Conservation (phyloP, 92 coral and sea anemone genomes). For the Plumapathes pennacea region DNA sequence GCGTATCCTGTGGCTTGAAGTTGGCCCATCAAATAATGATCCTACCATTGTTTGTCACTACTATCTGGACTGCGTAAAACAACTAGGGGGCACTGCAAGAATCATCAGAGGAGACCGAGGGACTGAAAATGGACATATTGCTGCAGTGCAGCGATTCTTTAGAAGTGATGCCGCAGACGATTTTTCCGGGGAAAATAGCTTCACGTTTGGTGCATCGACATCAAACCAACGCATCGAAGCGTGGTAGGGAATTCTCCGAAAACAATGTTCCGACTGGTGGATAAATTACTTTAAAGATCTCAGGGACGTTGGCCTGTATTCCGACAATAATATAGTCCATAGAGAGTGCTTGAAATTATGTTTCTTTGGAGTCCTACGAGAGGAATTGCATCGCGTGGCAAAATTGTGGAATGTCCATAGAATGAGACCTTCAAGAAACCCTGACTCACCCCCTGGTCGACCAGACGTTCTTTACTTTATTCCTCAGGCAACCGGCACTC, state of each 20-base stretch:
- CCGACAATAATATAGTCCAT: slow-evolving; percentile 11
- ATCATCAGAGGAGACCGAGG: slow-evolving; percentile 20
- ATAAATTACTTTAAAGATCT: slow-evolving; percentile 11
- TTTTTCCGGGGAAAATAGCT: slow-evolving; percentile 30
- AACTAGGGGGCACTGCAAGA: slow-evolving; percentile 5
- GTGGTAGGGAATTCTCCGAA: slow-evolving; percentile 29
- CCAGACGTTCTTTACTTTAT: too few species aligned
- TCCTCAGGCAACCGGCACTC: too few species aligned
- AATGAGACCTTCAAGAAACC: slow-evolving; percentile 10
- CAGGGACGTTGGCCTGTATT: slow-evolving; percentile 23
- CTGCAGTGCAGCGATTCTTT: slow-evolving; percentile 41
- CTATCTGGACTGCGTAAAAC: slow-evolving; percentile 17
- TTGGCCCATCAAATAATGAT: slow-evolving; percentile 5
- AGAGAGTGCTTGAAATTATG: slow-evolving; percentile 22
- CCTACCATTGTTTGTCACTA: slow-evolving; percentile 2
- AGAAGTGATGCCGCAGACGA: slow-evolving; percentile 18
- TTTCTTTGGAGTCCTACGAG: slow-evolving; percentile 13
- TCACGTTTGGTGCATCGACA: slow-evolving; percentile 29
- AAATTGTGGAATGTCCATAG: slow-evolving; percentile 21
- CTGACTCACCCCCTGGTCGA: too few species aligned
- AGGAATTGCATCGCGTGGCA: slow-evolving; percentile 15
- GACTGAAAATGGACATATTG: slow-evolving; percentile 26
- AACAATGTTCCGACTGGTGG: slow-evolving; percentile 25
- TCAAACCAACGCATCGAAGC: slow-evolving; percentile 47
- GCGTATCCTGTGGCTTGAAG: slow-evolving; percentile 12